Base-by-base conservation (phyloP, 1,140 invertebrate species). In the Hyles euphorbiae region DNA sequence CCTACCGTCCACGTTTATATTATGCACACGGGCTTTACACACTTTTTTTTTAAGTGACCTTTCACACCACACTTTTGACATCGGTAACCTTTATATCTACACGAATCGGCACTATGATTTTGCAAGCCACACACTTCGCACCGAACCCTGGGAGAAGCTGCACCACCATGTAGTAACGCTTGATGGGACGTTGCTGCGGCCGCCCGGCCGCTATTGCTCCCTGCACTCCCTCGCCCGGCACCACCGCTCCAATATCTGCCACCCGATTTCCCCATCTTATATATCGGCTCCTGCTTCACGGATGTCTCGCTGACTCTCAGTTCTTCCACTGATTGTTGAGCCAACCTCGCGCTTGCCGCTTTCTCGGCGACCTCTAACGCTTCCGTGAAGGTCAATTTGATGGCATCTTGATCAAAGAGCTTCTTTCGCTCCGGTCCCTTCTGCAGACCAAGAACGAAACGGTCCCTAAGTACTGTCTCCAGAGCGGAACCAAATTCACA, bases 361-460 rank as follows among this genome's bases (percentile, higher is more conserved):
- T 61, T 53, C 34, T 61, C 50, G 3, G 54, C 60, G 34, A 61
- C 6, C 22, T 56, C 44, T 1, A 65, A 12, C 6, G 56, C 54
- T 33, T 44, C 12, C n/a, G 54, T 34, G 0, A 63, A 53, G 3
- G 61, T 63, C 10, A 63, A 34, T n/a, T 33, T 53, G 1, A 61
- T 9, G 9, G 57, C 8, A 10, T 61, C 53, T 36, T 66, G 59
- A n/a, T 68, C 63, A 33, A 72, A 72, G 3, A 72, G 47, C 32
- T 58, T 57, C 3, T 72, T 63, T 5, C 63, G 60, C 34, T 62
- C 63, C 2, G 68, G 55, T 3, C 63, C 68, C 6, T 49, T 12
- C 32, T 47, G 44, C 3, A 68, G 44, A 7, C 68, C 64, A 5
- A 70, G 61, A 45, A 67, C 64, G 50, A 70, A 70, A 45, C 65